phyloP scores from a whole-genome alignment of 2,888 invertebrate genomes.

The Cantharis nigra region DNA sequence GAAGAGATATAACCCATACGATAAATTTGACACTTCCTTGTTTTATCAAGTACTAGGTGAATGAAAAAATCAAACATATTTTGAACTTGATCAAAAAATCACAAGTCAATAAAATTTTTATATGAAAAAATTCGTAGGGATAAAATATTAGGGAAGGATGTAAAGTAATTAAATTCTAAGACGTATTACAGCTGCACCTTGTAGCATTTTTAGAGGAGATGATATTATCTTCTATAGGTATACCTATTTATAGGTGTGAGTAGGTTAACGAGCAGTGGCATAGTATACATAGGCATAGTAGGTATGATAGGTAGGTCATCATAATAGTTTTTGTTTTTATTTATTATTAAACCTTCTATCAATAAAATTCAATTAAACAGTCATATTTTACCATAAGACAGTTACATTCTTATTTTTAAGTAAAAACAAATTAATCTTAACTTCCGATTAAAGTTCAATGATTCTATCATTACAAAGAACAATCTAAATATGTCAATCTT shows the following conservation, averaged over 20 bases:
- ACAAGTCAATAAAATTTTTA: not conserved
- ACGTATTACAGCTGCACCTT: not conserved
- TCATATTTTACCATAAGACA: not conserved
- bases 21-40: not conserved
- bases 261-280: not conserved
- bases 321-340: not conserved
- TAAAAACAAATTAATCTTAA: slow-evolving; percentile 1
- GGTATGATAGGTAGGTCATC: not conserved
- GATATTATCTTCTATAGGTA: not conserved
- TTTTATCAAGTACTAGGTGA: not conserved
- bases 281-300: too few relatives aligned
- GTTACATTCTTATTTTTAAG: not conserved
- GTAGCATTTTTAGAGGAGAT: not conserved
- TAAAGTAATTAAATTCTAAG: not conserved
- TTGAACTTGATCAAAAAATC: not conserved
- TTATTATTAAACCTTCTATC: not conserved
- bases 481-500: slow-evolving; percentile 4
- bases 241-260: not conserved
- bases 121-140: not conserved
- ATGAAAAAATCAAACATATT: not conserved
- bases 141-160: not conserved
- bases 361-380: not conserved
- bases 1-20: not conserved
- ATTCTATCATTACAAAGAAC: slow-evolving; percentile 3
- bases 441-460: slow-evolving; percentile 3